phyloP scores from a whole-genome alignment of 2,888 invertebrate genomes.

The Griposia aprilina region DNA sequence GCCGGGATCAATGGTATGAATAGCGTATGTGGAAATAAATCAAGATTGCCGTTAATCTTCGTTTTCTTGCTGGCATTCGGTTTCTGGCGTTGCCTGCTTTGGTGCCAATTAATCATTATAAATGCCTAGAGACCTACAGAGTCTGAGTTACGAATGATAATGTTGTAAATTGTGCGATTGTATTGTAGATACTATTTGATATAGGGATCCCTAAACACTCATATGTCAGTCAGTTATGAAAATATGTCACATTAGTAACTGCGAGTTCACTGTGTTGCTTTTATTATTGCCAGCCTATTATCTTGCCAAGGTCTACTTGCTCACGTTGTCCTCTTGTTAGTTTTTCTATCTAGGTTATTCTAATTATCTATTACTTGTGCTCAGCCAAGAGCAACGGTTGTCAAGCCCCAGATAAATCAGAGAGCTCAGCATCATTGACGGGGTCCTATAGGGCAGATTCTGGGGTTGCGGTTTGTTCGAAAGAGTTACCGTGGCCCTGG shows the following conservation, averaged over 20 bases:
- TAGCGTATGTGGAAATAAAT: constrained; percentile 42
- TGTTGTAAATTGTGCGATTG: neutral
- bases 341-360: too few species aligned
- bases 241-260: neutral
- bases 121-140: neutral
- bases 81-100: constrained; percentile 22
- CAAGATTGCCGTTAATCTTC: constrained; percentile 28
- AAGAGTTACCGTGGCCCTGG: too few species aligned
- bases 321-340: too few species aligned
- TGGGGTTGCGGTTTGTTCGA: too few species aligned
- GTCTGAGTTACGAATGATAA: neutral
- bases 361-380: too few species aligned
- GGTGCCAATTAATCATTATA: constrained; percentile 12
- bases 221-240: neutral
- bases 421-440: too few species aligned
- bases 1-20: constrained; percentile 26
- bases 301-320: too few species aligned
- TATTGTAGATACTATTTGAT: too few species aligned
- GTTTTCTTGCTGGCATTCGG: constrained; percentile 12
- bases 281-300: too few species aligned
- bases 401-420: too few species aligned
- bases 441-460: too few species aligned
- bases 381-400: too few species aligned
- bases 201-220: neutral
- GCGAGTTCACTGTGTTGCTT: neutral